Evolutionary conservation across 2,888 invertebrate species (phyloP), one percentile per base, ranked within the genome.

Genomic region (Augiades crinisus): DNA sequence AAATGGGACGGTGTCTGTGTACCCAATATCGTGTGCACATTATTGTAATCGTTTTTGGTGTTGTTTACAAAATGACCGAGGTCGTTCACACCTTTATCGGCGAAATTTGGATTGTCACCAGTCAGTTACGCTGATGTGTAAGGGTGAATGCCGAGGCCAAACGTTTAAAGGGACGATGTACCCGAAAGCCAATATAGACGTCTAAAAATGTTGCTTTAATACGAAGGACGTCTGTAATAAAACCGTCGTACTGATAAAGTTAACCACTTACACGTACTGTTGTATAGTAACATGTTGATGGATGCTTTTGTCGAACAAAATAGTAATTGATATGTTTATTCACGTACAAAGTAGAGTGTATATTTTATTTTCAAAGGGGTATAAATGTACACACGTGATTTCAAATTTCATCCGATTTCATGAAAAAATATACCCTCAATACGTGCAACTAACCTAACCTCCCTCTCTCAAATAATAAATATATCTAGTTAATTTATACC

Each of bases 61-160:
- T 57, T 75, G 70, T 76, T 73, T 73, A 70, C 71, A 53, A 63
- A n/a, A 65, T 63, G 55, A 49, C 46, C 47, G 68, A 73, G 83
- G 80, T 83, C 80, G 59, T 81, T 85, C 72, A 81, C 83, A 75
- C 71, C 63, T 74, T 77, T 81, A 82, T 84, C 82, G 70, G 64
- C 67, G 70, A 70, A 72, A 64, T 62, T 64, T 61, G 61, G 60
- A 65, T 60, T 65, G 65, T 63, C 60, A 61, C 59, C 63, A 64
- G 56, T 54, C 59, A 51, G 43, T 37, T 17, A 57, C 56, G 45
- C 52, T 52, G 45, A 47, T 46, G 38, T 21, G 43, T 53, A 57
- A 60, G 55, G 47, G 52, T 55, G 51, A 54, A 53, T 55, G 53
- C 50, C 58, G 54, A 57, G 45, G 49, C 51, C 24, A 30, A 38